Evolutionary conservation across 2,888 invertebrate species (phyloP).

Genomic region (Perizoma flavofasciatum): DNA sequence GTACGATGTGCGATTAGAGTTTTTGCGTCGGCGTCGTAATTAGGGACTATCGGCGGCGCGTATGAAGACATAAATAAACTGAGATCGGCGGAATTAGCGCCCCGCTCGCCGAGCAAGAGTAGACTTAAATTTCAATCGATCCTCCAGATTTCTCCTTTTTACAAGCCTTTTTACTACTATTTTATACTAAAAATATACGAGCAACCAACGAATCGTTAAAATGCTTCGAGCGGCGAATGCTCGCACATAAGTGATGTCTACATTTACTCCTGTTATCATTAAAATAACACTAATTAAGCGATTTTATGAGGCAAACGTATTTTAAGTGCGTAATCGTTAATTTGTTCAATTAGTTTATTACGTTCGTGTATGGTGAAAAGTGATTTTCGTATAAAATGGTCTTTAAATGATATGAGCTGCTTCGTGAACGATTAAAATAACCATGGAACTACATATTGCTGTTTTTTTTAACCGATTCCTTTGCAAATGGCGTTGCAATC

Average conservation of each 20-base stretch:
- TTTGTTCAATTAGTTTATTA: slow-evolving; percentile 23
- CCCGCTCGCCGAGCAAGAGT: slow-evolving; percentile 53
- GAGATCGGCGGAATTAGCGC: slow-evolving; percentile 72
- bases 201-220: slow-evolving; percentile 35
- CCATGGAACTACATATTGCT: neutral
- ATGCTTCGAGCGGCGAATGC: slow-evolving; percentile 26
- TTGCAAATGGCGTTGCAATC: no score
- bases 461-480: no score
- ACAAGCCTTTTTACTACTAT: slow-evolving; percentile 35
- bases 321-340: slow-evolving; percentile 20
- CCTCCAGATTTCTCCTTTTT: slow-evolving; percentile 55
- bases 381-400: slow-evolving; percentile 16
- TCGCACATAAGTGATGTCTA: slow-evolving; percentile 16
- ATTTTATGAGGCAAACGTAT: slow-evolving; percentile 25
- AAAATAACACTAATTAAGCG: slow-evolving; percentile 27
- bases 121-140: slow-evolving; percentile 73
- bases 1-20: slow-evolving; percentile 79
- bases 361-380: slow-evolving; percentile 15
- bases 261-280: slow-evolving; percentile 28
- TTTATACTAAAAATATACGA: slow-evolving; percentile 36
- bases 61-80: slow-evolving; percentile 84
- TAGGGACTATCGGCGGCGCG: slow-evolving; percentile 81
- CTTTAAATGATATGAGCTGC: slow-evolving; percentile 12
- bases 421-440: slow-evolving; percentile 13
- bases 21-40: slow-evolving; percentile 78